Percentiles rank a stretch among this genome's conserved stretches.
Conservation (phyloP, 2,113 vertebrate species). For the Theristicus caerulescens region DNA sequence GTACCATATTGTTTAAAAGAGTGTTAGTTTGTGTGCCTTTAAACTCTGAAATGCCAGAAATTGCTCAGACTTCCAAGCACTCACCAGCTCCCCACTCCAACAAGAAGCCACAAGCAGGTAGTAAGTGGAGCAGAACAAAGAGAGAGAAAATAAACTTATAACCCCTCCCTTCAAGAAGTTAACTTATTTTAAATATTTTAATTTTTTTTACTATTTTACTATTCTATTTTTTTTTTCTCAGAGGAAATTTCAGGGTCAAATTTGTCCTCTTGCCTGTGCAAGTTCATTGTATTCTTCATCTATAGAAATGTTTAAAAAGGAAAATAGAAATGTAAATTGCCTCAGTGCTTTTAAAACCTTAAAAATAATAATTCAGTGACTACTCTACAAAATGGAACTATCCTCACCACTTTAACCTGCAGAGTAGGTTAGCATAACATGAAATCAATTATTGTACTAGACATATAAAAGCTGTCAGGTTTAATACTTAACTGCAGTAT, state of each 20-base stretch:
- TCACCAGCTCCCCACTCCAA: neutral
- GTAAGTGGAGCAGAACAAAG: neutral
- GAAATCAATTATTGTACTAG: slow-evolving; percentile 43
- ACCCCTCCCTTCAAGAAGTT: neutral
- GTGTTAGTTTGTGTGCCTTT: neutral
- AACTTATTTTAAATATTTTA: neutral
- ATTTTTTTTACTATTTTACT: neutral
- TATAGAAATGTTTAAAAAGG: neutral
- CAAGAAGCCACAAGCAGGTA: neutral
- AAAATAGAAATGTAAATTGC: slow-evolving; percentile 27
- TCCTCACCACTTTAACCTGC: neutral
- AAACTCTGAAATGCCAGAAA: neutral
- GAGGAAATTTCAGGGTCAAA: neutral
- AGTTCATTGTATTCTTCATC: neutral
- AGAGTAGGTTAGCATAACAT: slow-evolving; percentile 41
- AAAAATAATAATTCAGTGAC: neutral
- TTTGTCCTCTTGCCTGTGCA: neutral
- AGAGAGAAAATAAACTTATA: neutral
- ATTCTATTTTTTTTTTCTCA: neutral
- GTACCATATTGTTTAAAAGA: neutral
- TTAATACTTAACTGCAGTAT: neutral
- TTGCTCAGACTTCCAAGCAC: neutral
- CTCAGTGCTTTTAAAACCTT: neutral
- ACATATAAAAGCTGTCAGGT: slow-evolving; percentile 34
- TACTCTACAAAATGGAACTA: neutral